phyloP scores from a whole-genome alignment of 2,888 invertebrate species.

The Griposia aprilina region DNA sequence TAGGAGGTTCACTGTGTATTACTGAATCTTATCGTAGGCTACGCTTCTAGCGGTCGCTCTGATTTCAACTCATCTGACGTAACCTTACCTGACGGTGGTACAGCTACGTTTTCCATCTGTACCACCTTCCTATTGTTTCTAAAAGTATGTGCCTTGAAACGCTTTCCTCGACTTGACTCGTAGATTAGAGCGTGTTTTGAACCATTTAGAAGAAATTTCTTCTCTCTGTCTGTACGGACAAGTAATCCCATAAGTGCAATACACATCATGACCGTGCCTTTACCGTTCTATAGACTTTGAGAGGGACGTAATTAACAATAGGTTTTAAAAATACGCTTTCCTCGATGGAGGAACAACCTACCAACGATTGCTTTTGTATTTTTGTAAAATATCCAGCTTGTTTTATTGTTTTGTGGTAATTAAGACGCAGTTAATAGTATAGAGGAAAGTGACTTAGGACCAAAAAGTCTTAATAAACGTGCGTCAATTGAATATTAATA shows the following conservation, averaged over 20 bases:
- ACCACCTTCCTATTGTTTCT: conserved; percentile 88
- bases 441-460: conserved; percentile 83
- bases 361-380: conserved; percentile 84
- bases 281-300: conserved; percentile 90
- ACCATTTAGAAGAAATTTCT: conserved; percentile 88
- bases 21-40: conserved; percentile 78
- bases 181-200: conserved; percentile 89
- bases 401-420: conserved; percentile 77
- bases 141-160: conserved; percentile 91
- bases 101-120: conserved; percentile 78
- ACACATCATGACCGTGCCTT: conserved; percentile 91
- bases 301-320: conserved; percentile 91
- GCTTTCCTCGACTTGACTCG: conserved; percentile 89
- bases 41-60: conserved; percentile 87
- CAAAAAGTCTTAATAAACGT: conserved; percentile 80
- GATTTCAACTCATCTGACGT: conserved; percentile 81
- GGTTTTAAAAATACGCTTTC: conserved; percentile 86
- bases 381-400: conserved; percentile 83
- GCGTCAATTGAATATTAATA: conserved; percentile 84
- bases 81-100: conserved; percentile 80
- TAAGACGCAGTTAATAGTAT: conserved; percentile 76
- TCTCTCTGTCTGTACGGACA: conserved; percentile 88
- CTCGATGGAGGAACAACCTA: conserved; percentile 79
- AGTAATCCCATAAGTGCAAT: conserved; percentile 89
- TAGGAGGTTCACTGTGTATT: conserved; percentile 67